These are phyloP conservation scores for Didymodactylos carnosus DNA, from an alignment of 2,888 invertebrate genomes.

Conservation along the genomic window DNA sequence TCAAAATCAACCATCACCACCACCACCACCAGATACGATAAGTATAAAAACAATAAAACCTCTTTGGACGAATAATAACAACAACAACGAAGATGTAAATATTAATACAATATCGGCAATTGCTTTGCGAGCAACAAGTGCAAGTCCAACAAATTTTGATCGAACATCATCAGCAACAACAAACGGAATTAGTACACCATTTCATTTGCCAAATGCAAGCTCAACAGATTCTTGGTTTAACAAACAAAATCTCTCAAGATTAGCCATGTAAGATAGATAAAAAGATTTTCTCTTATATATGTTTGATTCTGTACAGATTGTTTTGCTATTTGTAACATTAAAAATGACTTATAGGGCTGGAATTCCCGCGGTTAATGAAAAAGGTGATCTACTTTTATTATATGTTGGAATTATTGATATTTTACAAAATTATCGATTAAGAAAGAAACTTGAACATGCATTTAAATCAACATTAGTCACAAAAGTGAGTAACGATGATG, in stretches of 20 bases:
- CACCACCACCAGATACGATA: no score
- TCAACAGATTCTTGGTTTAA: not conserved
- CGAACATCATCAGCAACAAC: not conserved
- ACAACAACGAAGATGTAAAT: no score
- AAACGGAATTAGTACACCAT: no score
- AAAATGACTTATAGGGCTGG: not conserved
- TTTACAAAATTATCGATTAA: conserved; percentile 81
- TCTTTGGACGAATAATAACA: no score
- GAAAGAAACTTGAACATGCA: conserved; percentile 93
- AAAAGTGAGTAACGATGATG: not conserved
- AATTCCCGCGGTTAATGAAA: conserved; percentile 4
- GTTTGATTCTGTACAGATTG: not conserved
- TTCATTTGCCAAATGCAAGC: not conserved
- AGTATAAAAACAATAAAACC: not conserved
- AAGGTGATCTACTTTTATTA: conserved; percentile 29
- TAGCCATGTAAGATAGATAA: not conserved
- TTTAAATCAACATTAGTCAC: conserved; percentile 35
- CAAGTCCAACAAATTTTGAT: not conserved
- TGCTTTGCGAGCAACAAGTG: not conserved
- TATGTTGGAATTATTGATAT: conserved; percentile 97
- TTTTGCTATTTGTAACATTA: not conserved
- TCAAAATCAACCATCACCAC: no score
- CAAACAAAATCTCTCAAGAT: not conserved
- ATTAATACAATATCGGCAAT: no score
- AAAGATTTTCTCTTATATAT: no score